These are phyloP conservation scores for Cheilinus undulatus DNA, from an alignment of 2,113 vertebrate species.

Conservation along the genomic window DNA sequence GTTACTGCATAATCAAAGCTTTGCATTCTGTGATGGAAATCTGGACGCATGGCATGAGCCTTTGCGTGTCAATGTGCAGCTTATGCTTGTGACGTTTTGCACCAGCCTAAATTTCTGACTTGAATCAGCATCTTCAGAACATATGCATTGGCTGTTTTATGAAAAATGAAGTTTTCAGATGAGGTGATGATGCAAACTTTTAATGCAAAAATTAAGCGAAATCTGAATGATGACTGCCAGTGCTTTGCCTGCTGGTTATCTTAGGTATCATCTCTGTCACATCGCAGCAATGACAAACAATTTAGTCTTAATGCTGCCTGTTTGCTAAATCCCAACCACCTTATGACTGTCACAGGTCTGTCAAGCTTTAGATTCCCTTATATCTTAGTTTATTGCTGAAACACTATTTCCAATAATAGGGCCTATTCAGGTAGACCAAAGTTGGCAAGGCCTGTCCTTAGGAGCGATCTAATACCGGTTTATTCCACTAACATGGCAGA, in stretches of 20 bases:
- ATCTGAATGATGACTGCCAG: neutral
- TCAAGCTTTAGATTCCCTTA: slow-evolving; percentile 46
- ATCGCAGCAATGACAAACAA: neutral
- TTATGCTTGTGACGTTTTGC: slow-evolving; percentile 75
- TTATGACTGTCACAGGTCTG: slow-evolving; percentile 17
- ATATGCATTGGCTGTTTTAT: slow-evolving; percentile 7
- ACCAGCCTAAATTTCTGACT: slow-evolving; percentile 37
- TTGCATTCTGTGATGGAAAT: slow-evolving; percentile 61
- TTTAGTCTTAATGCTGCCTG: slow-evolving; percentile 18
- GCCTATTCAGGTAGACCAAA: too few species aligned
- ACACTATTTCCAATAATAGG: too few species aligned
- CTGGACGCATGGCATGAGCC: slow-evolving; percentile 79
- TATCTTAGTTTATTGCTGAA: neutral
- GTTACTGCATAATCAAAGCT: slow-evolving; percentile 56
- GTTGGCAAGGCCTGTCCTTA: too few species aligned
- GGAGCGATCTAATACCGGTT: too few species aligned
- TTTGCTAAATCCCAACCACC: neutral
- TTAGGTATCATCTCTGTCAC: neutral
- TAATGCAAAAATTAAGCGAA: slow-evolving; percentile 18
- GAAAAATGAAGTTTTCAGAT: neutral
- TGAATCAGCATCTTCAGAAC: slow-evolving; percentile 14
- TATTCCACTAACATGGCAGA: too few species aligned
- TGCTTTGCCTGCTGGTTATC: neutral
- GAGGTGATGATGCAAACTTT: slow-evolving; percentile 4
- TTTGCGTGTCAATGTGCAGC: slow-evolving; percentile 79